Conservation (phyloP, 2,888 invertebrate species). For the Cryptophagus acutangulus region DNA sequence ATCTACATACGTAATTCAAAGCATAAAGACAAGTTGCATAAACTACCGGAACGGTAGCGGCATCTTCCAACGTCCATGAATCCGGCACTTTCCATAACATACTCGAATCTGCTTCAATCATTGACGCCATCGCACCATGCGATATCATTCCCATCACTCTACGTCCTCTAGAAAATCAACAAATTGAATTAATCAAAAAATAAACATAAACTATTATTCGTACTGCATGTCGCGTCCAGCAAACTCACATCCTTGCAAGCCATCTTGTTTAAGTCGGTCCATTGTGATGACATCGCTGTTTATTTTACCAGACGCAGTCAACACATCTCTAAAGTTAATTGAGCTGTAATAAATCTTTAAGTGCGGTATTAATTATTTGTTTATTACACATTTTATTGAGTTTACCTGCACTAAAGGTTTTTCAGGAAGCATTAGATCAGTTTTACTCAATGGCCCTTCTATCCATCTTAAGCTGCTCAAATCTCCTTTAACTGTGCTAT, state of each 20-base stretch:
- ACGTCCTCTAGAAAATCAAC: not conserved
- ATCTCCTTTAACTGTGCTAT: conserved; percentile 76
- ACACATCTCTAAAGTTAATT: conserved; percentile 67
- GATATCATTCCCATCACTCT: not conserved
- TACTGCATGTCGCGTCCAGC: conserved; percentile 51
- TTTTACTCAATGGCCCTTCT: conserved; percentile 55
- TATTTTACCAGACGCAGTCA: conserved; percentile 89
- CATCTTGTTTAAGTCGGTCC: conserved; percentile 59
- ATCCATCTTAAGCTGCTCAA: conserved; percentile 81
- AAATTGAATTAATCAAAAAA: not conserved
- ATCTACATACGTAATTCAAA: conserved; percentile 29
- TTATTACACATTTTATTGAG: not conserved
- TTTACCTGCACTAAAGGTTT: too few species aligned
- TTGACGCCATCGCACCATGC: not conserved
- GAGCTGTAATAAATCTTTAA: conserved; percentile 16
- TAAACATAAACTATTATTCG: conserved; percentile 2
- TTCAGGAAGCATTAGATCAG: not conserved
- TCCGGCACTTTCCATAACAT: conserved; percentile 53
- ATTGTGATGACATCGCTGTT: conserved; percentile 74
- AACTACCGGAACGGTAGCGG: conserved; percentile 58
- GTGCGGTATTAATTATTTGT: not conserved
- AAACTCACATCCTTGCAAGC: conserved; percentile 65
- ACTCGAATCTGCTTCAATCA: too few species aligned
- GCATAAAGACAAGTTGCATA: conserved; percentile 49
- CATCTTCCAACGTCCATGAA: conserved; percentile 54